Evolutionary conservation across 2,888 invertebrate species (phyloP).

Genomic region (Lochmaea crataegi): DNA sequence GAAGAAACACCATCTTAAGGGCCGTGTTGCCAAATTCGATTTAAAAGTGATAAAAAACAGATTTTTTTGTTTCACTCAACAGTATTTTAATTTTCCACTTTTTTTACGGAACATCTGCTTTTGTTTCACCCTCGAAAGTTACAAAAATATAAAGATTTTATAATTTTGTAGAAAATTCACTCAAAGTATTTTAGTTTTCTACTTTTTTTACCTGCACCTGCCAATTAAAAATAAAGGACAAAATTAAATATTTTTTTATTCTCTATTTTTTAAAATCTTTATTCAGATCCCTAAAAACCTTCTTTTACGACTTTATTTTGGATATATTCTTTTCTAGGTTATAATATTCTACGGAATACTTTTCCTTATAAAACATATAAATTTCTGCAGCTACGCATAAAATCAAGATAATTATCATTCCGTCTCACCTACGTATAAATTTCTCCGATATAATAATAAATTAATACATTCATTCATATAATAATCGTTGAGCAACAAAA

Average conservation of each 20-base stretch:
- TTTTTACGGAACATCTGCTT: too few relatives aligned
- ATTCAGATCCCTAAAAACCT: too few relatives aligned
- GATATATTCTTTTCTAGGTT: too few relatives aligned
- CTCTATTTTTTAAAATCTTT: too few relatives aligned
- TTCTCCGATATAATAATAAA: slow-evolving; percentile 11
- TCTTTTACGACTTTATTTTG: too few relatives aligned
- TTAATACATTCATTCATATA: slow-evolving; percentile 15
- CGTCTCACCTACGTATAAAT: slow-evolving; percentile 11
- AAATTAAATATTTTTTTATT: too few relatives aligned
- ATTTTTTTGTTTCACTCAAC: background rate
- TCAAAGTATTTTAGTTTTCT: too few relatives aligned
- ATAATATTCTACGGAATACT: background rate
- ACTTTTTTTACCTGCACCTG: too few relatives aligned
- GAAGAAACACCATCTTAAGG: slow-evolving; percentile 42
- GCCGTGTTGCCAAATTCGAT: slow-evolving; percentile 26
- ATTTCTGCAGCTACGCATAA: background rate
- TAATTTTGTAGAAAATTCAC: background rate
- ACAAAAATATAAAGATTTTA: too few relatives aligned
- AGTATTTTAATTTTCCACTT: too few relatives aligned
- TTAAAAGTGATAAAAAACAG: background rate
- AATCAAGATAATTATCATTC: slow-evolving; percentile 3
- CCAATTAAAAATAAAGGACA: too few relatives aligned
- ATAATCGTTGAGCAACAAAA: slow-evolving; percentile 17
- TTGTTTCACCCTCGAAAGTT: background rate
- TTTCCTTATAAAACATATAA: background rate